These are phyloP conservation scores for Ichneumon xanthorius DNA, from an alignment of 2,888 invertebrate species.

Conservation along the genomic window DNA sequence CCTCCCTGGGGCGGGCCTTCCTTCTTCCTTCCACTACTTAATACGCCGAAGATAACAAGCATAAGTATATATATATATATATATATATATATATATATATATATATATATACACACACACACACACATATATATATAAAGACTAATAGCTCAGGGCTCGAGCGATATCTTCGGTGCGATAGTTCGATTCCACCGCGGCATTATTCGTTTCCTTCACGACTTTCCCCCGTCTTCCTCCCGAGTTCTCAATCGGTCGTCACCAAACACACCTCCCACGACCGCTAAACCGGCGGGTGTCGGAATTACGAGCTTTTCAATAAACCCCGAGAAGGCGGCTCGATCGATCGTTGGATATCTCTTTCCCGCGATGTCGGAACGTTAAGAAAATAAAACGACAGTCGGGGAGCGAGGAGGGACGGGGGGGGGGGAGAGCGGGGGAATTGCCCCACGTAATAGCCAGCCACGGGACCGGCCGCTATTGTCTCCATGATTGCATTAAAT, in stretches of 20 bases:
- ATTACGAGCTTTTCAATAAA: conserved; percentile 64
- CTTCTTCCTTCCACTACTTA: conserved; percentile 1
- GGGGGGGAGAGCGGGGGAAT: conserved; percentile 5
- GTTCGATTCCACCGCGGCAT: conserved; percentile 30
- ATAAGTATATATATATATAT: not conserved
- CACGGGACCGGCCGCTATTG: conserved; percentile 45
- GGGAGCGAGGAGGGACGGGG: not conserved
- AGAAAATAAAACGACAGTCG: conserved; percentile 33
- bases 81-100: not conserved
- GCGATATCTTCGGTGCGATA: conserved; percentile 44
- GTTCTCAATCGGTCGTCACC: conserved; percentile 39
- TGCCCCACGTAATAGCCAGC: conserved; percentile 31
- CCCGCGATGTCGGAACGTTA: conserved; percentile 42
- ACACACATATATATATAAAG: not conserved
- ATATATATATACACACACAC: not conserved
- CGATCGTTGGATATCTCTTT: conserved; percentile 51
- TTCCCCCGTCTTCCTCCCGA: conserved; percentile 14
- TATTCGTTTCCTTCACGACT: conserved; percentile 23
- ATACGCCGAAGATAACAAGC: not conserved
- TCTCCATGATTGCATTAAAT: conserved; percentile 63
- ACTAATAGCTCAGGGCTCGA: conserved; percentile 8
- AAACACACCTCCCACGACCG: conserved; percentile 12
- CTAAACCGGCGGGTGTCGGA: conserved; percentile 30
- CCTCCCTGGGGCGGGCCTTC: conserved; percentile 5
- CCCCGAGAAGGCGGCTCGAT: conserved; percentile 50